phyloP scores from a whole-genome alignment of 2,888 invertebrate genomes.

The Pelosia muscerda region DNA sequence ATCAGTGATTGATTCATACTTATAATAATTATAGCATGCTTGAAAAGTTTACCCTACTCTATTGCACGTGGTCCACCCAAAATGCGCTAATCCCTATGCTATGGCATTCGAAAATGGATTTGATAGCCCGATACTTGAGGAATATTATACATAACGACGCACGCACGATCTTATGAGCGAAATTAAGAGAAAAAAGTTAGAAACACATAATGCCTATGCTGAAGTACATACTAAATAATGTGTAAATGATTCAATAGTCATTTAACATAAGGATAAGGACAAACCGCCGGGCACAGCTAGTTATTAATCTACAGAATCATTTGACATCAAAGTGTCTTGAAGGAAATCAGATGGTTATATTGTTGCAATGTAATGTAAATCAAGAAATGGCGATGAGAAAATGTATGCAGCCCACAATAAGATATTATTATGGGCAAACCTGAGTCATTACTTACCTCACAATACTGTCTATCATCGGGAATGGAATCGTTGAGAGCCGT shows the following conservation, averaged over 20 bases:
- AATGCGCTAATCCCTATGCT: not conserved
- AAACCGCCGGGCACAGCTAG: not conserved
- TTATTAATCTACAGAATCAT: not conserved
- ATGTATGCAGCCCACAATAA: slow-evolving; percentile 49
- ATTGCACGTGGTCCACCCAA: no score
- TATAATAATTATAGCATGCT: no score
- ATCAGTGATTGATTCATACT: no score
- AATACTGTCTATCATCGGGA: slow-evolving; percentile 74
- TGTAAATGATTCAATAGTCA: not conserved
- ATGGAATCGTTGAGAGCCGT: slow-evolving; percentile 71
- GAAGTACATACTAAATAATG: not conserved
- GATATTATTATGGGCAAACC: slow-evolving; percentile 54
- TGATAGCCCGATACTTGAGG: not conserved
- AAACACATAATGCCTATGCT: not conserved
- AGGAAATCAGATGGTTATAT: slow-evolving; percentile 28
- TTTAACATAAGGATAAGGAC: not conserved
- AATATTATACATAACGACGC: not conserved
- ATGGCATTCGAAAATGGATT: not conserved
- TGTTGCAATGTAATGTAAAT: slow-evolving; percentile 38
- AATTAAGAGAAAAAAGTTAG: not conserved
- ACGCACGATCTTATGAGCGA: not conserved
- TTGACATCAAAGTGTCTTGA: slow-evolving; percentile 6
- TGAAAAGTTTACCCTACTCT: not conserved
- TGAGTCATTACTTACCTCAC: slow-evolving; percentile 68
- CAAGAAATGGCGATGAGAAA: slow-evolving; percentile 55